A percentile compares a stretch with the other conserved stretches of the same genome.
Evolutionary conservation across 2,888 invertebrate genomes (phyloP).

Genomic region (Diarsia mendica): DNA sequence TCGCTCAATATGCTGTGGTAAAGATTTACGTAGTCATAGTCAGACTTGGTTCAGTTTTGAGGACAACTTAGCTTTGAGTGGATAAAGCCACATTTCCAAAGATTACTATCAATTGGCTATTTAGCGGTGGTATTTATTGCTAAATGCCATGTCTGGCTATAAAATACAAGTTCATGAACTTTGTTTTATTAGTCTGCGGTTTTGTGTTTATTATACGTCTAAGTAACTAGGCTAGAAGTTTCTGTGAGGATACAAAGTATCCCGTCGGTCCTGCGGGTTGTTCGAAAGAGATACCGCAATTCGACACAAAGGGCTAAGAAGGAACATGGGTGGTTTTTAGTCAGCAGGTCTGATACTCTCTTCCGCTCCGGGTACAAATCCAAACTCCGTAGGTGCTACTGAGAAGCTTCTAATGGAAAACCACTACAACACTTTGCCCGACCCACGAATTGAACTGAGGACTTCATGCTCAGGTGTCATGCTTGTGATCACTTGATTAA

Average conservation of each 20-base stretch:
- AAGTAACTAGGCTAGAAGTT: too few species aligned
- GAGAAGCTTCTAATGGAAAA: neutral
- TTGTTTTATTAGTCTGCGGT: slow-evolving; percentile 29
- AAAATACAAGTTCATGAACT: slow-evolving; percentile 36
- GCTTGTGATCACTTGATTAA: neutral
- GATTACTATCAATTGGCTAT: neutral
- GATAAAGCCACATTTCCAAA: neutral
- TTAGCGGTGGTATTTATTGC: neutral
- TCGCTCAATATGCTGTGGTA: neutral
- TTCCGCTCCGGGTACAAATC: too few species aligned
- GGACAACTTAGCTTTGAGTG: neutral
- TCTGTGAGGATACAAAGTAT: too few species aligned
- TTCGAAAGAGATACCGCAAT: too few species aligned
- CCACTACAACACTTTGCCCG: neutral
- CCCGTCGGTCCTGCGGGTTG: too few species aligned
- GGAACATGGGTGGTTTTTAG: too few species aligned
- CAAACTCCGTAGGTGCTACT: too few species aligned
- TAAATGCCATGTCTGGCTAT: slow-evolving; percentile 10
- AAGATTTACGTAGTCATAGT: neutral
- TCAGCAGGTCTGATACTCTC: too few species aligned
- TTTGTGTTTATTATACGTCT: slow-evolving; percentile 17
- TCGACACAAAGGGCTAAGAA: too few species aligned
- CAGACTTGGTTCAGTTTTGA: too few species aligned
- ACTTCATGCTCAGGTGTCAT: too few species aligned
- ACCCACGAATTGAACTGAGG: too few species aligned